Base-by-base conservation (phyloP, 2,797 vertebrate genomes). In the Paedocypris micromegethes region DNA sequence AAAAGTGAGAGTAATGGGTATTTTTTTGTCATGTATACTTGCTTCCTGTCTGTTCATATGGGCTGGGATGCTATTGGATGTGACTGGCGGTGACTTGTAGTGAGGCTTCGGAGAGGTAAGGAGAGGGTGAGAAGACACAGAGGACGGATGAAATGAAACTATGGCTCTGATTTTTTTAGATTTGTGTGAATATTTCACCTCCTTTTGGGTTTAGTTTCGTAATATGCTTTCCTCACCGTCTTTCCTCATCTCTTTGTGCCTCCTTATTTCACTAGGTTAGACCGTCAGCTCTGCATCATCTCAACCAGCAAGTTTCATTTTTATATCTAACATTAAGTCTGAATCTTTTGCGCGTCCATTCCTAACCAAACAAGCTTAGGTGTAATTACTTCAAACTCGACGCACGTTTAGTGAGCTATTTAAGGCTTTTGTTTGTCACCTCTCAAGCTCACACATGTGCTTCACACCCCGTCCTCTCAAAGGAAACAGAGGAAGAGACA, bases 101-200 rank as follows among this genome's bases (percentile, higher is more conserved):
- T 81, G 79, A 84, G 80, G 74, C 78, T 74, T 77, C 82, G 82
- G 65, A 76, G 82, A 89, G 86, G 87, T 88, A 88, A 90, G 86
- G 75, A 79, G 83, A 61, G 51, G 41, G 71, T 59, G 77, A 69
- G 66, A 71, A 76, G 73, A 2, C 47, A 75, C 63, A 70, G 77
- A 79, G 54, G 58, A 58, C 45, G 54, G 57, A 62, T 62, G 44
- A 64, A 44, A 67, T 62, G 5, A 40, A 42, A 47, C 67, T 50
- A 71, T 56, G 49, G 38, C 39, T 42, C 39, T 70, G 69, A 64
- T 51, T 67, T 23, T 23, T 23, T 23, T 23, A 23, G 23, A 23
- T 23, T 23, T 23, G 23, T 23, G 23, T 23, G 23, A 23, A 23
- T 23, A 23, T 23, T 23, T 23, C 23, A 23, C 23, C 23, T 1